phyloP scores from a whole-genome alignment of 2,888 invertebrate species.

The Drosophila demipolita region DNA sequence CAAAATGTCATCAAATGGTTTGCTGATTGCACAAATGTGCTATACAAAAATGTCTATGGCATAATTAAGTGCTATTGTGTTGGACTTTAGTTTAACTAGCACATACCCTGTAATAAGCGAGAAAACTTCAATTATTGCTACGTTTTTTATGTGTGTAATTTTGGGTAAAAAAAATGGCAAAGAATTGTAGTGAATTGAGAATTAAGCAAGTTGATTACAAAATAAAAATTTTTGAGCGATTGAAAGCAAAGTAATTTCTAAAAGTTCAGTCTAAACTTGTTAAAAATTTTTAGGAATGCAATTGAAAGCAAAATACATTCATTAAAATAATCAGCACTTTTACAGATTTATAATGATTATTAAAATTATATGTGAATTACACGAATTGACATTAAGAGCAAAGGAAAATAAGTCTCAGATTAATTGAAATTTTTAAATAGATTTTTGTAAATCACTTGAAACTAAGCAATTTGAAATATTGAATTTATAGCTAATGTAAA shows the following conservation, averaged over 20 bases:
- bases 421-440: background rate
- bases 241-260: background rate
- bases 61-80: slow-evolving; percentile 55
- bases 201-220: background rate
- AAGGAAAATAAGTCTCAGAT: background rate
- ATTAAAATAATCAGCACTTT: too few relatives aligned
- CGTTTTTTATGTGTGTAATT: background rate
- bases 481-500: background rate
- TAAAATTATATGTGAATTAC: background rate
- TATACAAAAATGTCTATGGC: slow-evolving; percentile 34
- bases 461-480: background rate
- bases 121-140: background rate
- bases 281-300: too few relatives aligned
- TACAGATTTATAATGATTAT: background rate
- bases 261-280: background rate
- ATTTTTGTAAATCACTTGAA: background rate
- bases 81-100: background rate
- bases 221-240: background rate
- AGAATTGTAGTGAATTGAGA: background rate
- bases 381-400: background rate
- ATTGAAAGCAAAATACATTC: too few relatives aligned
- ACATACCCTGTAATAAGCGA: slow-evolving; percentile 15
- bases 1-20: slow-evolving; percentile 72
- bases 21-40: slow-evolving; percentile 52
- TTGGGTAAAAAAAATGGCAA: background rate